A percentile compares a stretch with the other conserved stretches of the same genome.
phyloP scores from a whole-genome alignment of 2,888 invertebrate genomes.

The Aricia artaxerxes region DNA sequence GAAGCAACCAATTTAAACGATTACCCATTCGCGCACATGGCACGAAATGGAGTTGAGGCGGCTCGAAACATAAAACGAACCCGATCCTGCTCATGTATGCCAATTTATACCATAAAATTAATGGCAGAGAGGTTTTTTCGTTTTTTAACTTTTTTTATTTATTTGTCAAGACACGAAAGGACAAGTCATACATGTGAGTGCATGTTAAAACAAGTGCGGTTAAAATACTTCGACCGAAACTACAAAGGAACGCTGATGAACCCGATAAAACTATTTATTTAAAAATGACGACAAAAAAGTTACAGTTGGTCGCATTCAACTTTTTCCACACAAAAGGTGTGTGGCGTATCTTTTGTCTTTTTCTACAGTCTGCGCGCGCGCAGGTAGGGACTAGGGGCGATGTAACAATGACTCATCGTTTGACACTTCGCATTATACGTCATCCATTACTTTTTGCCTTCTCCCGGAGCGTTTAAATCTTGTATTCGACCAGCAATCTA shows the following conservation, averaged over 20 bases:
- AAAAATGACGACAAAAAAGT: constrained; percentile 33
- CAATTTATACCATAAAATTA: constrained; percentile 16
- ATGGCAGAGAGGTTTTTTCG: not conserved
- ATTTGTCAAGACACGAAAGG: not conserved
- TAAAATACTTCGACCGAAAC: constrained; percentile 23
- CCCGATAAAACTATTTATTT: constrained; percentile 41
- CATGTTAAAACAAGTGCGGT: constrained; percentile 30
- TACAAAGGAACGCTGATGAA: constrained; percentile 32
- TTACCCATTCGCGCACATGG: not conserved
- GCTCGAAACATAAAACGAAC: not conserved
- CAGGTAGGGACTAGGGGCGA: constrained; percentile 56
- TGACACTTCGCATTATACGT: constrained; percentile 36
- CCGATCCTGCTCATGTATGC: constrained; percentile 2
- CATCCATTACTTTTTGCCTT: constrained; percentile 31
- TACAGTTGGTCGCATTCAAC: constrained; percentile 32
- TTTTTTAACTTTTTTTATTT: not conserved
- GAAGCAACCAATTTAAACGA: not conserved
- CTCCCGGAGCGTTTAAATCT: not conserved
- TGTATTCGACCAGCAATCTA: constrained; percentile 24
- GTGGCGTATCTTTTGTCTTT: constrained; percentile 45
- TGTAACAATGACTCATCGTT: constrained; percentile 42
- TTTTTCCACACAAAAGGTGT: constrained; percentile 45
- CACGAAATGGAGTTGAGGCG: not conserved
- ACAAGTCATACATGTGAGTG: not conserved
- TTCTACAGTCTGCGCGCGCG: constrained; percentile 45